phyloP scores from a whole-genome alignment of 2,797 vertebrate species.

The Gouania willdenowi region DNA sequence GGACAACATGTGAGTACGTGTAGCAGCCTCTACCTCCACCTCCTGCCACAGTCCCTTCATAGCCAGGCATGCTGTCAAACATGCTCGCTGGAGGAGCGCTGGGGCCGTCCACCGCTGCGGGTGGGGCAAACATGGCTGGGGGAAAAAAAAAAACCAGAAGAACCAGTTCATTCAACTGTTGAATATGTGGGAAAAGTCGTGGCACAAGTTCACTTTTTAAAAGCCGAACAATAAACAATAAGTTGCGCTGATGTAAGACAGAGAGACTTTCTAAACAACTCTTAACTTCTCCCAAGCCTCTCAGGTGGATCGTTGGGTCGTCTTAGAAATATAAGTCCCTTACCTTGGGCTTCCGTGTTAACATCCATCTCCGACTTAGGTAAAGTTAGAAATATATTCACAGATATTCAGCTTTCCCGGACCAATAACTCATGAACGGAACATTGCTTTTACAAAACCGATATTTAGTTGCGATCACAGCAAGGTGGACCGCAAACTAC shows the following conservation, averaged over 20 bases:
- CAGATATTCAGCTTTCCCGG: no score
- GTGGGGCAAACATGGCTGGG: slow-evolving; percentile 65
- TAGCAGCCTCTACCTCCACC: slow-evolving; percentile 58
- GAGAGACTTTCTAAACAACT: no score
- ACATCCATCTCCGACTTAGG: no score
- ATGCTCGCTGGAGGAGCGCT: slow-evolving; percentile 70
- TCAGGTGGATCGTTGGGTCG: accelerated
- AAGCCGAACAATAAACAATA: no score
- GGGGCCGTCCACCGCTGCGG: slow-evolving; percentile 24
- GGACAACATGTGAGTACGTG: not conserved
- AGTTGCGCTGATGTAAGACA: no score
- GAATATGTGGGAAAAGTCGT: not conserved
- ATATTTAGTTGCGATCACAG: no score
- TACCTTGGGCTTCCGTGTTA: slow-evolving; percentile 27
- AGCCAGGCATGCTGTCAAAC: slow-evolving; percentile 75
- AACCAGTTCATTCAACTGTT: slow-evolving; percentile 39
- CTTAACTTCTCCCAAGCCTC: not conserved
- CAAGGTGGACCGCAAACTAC: no score
- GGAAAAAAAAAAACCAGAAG: slow-evolving; percentile 49
- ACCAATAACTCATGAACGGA: no score
- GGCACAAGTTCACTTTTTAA: no score
- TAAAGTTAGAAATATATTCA: no score
- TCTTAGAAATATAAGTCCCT: slow-evolving; percentile 4
- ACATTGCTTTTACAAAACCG: no score
- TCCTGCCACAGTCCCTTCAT: slow-evolving; percentile 71